Percentiles rank a stretch among this genome's conserved stretches.
Conservation (phyloP, 2,113 vertebrate species). For the Dendropsophus ebraccatus region DNA sequence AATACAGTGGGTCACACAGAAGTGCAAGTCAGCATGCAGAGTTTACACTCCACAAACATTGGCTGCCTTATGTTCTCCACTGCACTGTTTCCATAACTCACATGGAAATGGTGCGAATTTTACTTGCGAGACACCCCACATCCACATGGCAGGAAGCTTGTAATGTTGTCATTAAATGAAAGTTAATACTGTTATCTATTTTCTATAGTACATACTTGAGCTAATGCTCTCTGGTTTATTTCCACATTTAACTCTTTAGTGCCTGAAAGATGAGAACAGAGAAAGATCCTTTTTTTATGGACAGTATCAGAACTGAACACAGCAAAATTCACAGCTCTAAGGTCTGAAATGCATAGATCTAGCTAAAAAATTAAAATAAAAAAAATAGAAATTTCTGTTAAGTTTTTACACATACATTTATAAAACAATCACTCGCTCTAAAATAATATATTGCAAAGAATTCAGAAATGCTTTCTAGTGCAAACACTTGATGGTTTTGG, state of each 20-base stretch:
- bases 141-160: neutral
- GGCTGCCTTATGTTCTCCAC: neutral
- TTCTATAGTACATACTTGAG: too few relatives aligned
- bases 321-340: slow-evolving; percentile 74
- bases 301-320: slow-evolving; percentile 38
- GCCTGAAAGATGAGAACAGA: slow-evolving; percentile 11
- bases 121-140: neutral
- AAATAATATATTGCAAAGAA: neutral
- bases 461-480: slow-evolving; percentile 27
- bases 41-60: neutral
- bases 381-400: neutral
- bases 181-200: neutral
- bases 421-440: neutral
- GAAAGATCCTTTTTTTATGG: neutral
- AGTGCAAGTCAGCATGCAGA: neutral
- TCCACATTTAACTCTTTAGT: slow-evolving; percentile 29
- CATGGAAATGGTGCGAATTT: neutral
- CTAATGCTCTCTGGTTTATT: neutral
- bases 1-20: neutral
- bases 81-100: neutral
- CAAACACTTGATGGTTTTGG: neutral
- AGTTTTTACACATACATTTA: slow-evolving; percentile 25
- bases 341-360: slow-evolving; percentile 80
- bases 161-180: neutral
- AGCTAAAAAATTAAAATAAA: slow-evolving; percentile 38